phyloP scores from a whole-genome alignment of 2,888 invertebrate species.

The Megalurothrips usitatus region DNA sequence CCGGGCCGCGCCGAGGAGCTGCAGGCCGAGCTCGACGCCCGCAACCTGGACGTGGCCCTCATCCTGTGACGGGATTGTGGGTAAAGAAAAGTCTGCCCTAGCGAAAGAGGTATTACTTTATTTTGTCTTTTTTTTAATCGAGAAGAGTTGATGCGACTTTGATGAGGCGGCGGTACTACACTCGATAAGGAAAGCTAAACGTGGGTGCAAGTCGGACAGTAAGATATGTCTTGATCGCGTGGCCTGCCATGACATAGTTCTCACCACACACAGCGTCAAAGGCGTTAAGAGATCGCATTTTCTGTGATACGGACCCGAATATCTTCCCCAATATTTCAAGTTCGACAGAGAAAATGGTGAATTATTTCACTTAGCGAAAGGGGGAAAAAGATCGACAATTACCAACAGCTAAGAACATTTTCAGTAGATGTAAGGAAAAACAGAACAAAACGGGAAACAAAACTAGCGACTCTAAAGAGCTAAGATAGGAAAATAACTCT shows the following conservation, averaged over 20 bases:
- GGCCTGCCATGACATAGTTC: neutral
- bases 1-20: neutral
- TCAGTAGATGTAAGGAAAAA: no score
- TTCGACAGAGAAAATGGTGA: constrained; percentile 7
- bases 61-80: neutral
- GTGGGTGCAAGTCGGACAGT: neutral
- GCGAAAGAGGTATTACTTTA: neutral
- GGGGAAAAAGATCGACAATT: neutral
- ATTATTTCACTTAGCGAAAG: neutral
- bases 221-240: neutral
- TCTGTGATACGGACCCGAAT: constrained; percentile 13
- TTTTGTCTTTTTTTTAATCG: neutral
- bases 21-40: neutral
- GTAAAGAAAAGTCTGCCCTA: neutral
- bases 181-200: neutral
- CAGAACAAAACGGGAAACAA: neutral
- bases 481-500: constrained; percentile 27
- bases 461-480: neutral
- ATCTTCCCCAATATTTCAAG: constrained; percentile 25
- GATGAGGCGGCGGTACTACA: neutral
- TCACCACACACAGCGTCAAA: neutral
- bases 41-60: constrained; percentile 1
- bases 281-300: neutral
- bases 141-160: neutral
- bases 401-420: no score